Evolutionary conservation across 2,888 invertebrate genomes (phyloP), one percentile per base, ranked within the genome.

Genomic region (Dexiosoma caninum): DNA sequence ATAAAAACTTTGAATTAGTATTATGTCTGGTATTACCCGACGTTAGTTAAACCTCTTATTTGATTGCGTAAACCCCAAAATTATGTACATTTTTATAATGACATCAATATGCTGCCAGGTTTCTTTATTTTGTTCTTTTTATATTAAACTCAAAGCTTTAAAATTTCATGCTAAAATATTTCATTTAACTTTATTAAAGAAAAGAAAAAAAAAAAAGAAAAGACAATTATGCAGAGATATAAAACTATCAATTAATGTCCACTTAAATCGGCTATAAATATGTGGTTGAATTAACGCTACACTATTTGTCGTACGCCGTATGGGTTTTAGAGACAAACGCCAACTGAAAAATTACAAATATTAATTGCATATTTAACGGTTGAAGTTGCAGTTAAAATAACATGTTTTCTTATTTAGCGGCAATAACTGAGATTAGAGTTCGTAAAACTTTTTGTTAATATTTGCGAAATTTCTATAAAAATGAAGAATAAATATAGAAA

Each of bases 221-320:
- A 71, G 21, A n/a, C 66, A 64, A 51, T 67, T 78, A 32, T 72
- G 10, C 59, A 66, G 70, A 57, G 37, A 49, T 66, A 60, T 71
- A 82, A 83, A 83, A 83, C 82, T 78, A 83, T 83, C 83, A 83
- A 83, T 84, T 84, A 84, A 83, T 76, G 83, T 83, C 79, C 64
- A 75, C 69, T 79, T 75, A 81, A 82, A 78, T 82, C 78, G 82
- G 69, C 78, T 82, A 81, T 83, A 81, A 82, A 83, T 83, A 78
- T 80, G 78, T 57, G 76, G 69, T 78, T 27, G 27, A 6, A 6
- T 27, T 75, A 75, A 81, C 55, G 6, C 2, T 37, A 37, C 59
- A 51, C n/a, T n/a, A n/a, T n/a, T n/a, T n/a, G n/a, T n/a, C n/a
- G n/a, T n/a, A n/a, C 53, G 35, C 42, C 67, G 53, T 53, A 55